Conservation (phyloP, 2,888 invertebrate species). For the Argynnis bischoffii region DNA sequence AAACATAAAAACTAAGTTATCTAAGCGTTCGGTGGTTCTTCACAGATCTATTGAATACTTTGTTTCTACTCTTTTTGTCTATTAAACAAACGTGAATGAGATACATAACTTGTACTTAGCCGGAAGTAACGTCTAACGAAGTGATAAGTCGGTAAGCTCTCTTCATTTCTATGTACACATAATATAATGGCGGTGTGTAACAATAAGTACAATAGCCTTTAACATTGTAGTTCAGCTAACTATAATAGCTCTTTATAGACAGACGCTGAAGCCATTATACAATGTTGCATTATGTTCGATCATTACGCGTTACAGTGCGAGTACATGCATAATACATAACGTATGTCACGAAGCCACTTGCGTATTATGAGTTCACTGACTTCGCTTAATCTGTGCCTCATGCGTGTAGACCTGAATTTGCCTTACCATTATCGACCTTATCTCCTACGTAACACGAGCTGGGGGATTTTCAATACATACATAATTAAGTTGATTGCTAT, state of each 20-base stretch:
- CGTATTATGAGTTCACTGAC: constrained; percentile 30
- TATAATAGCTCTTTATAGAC: neutral
- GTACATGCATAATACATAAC: constrained; percentile 17
- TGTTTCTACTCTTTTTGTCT: too few relatives aligned
- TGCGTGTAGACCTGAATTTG: constrained; percentile 22
- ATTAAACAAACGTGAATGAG: too few relatives aligned
- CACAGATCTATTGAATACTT: too few relatives aligned
- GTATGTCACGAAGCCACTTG: constrained; percentile 28
- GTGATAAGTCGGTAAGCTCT: too few relatives aligned
- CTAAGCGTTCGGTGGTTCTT: too few relatives aligned
- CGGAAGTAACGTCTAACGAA: too few relatives aligned
- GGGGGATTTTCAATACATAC: neutral
- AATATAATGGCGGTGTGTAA: too few relatives aligned
- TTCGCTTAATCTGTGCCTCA: constrained; percentile 25
- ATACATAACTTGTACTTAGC: too few relatives aligned
- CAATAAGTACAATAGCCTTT: too few relatives aligned
- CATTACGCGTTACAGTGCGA: neutral
- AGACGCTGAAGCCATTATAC: constrained; percentile 7
- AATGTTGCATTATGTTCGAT: neutral
- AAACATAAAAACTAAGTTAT: too few relatives aligned
- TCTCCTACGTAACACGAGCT: neutral
- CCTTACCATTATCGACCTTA: constrained; percentile 7
- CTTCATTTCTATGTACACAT: too few relatives aligned
- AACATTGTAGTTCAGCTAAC: too few relatives aligned
- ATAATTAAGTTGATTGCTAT: neutral